A percentile compares a stretch with the other conserved stretches of the same genome.
phyloP scores from a whole-genome alignment of 2,113 vertebrate genomes.

The Aptenodytes patagonicus region DNA sequence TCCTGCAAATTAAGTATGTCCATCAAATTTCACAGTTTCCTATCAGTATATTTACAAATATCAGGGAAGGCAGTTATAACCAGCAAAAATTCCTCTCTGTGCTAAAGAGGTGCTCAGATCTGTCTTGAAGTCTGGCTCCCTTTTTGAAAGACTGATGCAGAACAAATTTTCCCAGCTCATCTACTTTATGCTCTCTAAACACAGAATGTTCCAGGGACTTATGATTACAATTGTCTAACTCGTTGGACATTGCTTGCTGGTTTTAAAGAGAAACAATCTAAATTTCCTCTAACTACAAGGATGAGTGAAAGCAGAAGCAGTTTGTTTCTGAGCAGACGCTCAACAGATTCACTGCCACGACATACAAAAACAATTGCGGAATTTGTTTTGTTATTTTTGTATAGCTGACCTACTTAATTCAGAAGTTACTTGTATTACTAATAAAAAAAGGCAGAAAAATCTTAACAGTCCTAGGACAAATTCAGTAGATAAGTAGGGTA shows the following conservation, averaged over 20 bases:
- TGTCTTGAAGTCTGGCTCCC: neutral
- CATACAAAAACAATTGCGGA: neutral
- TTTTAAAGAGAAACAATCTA: conserved; percentile 26
- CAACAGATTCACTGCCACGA: neutral
- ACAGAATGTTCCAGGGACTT: neutral
- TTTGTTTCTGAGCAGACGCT: neutral
- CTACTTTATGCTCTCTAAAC: neutral
- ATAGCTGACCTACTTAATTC: neutral
- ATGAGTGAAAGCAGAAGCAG: neutral
- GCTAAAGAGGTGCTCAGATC: neutral
- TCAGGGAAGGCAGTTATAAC: neutral
- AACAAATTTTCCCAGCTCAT: neutral
- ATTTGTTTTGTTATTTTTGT: neutral
- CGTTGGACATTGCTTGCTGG: neutral
- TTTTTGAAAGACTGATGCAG: neutral
- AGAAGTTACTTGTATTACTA: neutral
- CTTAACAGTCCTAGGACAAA: neutral
- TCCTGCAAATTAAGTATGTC: neutral
- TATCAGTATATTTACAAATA: neutral
- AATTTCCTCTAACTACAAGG: neutral
- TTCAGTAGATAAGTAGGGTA: neutral
- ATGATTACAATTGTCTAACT: neutral
- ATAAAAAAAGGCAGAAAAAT: neutral
- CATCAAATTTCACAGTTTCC: neutral
- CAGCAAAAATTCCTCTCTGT: neutral